Conservation (phyloP, 2,113 vertebrate genomes). For the Anoura caudifer region DNA sequence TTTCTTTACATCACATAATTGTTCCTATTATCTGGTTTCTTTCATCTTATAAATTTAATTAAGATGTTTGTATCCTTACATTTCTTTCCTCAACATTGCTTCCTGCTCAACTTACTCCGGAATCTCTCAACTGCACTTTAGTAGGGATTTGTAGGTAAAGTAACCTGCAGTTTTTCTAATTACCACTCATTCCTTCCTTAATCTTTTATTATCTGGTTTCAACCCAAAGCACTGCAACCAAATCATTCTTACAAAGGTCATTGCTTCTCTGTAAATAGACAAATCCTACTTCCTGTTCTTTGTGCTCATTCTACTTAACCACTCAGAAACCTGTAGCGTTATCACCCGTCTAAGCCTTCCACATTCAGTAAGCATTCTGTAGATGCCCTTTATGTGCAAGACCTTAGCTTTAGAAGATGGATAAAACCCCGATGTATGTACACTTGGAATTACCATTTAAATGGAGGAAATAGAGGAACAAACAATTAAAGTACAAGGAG, state of each 20-base stretch:
- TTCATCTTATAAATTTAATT: not conserved
- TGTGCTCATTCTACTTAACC: not conserved
- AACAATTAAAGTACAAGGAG: not conserved
- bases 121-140: not conserved
- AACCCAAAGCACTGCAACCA: not conserved
- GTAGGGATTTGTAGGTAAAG: not conserved
- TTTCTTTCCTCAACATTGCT: not conserved
- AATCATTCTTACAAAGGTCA: conserved; percentile 47
- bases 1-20: not conserved
- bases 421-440: not conserved
- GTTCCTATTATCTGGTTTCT: not conserved
- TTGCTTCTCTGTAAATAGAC: conserved; percentile 10
- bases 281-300: not conserved
- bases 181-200: conserved; percentile 15
- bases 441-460: not conserved
- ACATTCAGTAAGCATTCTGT: not conserved
- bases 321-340: not conserved
- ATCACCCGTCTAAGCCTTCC: not conserved
- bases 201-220: conserved; percentile 11
- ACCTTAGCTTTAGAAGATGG: not conserved
- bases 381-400: not conserved
- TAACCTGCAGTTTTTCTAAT: conserved; percentile 21
- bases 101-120: not conserved
- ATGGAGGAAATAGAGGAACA: not conserved
- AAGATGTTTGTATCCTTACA: not conserved